These are phyloP conservation scores for Lerema accius DNA, from an alignment of 1,140 invertebrate genomes.

Conservation along the genomic window DNA sequence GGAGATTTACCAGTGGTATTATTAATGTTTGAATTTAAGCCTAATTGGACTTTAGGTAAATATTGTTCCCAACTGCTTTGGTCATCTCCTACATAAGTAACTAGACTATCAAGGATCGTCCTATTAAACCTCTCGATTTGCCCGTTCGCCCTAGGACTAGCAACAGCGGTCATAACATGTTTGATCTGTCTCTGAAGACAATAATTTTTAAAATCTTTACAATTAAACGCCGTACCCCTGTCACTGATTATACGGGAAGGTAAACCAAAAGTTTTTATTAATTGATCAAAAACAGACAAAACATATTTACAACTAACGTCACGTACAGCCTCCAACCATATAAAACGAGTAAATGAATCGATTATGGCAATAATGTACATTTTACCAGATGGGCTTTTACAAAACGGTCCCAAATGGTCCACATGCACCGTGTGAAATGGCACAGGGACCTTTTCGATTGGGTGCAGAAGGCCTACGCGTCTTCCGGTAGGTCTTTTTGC, in stretches of 20 bases:
- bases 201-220: constrained; percentile 3
- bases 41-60: not conserved
- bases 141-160: constrained; percentile 3
- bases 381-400: constrained; percentile 6
- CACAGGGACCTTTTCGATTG: constrained; percentile 1
- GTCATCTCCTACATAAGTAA: not conserved
- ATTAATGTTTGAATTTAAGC: constrained; percentile 1
- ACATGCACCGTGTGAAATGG: constrained; percentile 16
- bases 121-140: constrained; percentile 1
- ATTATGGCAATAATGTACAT: constrained; percentile 4
- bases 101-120: not conserved
- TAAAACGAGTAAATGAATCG: constrained; percentile 11
- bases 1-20: not conserved
- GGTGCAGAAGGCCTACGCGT: not conserved
- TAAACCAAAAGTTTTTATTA: constrained; percentile 8
- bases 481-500: not conserved
- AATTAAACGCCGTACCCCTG: constrained; percentile 15
- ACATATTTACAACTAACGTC: constrained; percentile 8
- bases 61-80: constrained; percentile 1
- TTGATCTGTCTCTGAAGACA: not conserved
- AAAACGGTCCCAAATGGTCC: constrained; percentile 18
- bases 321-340: constrained; percentile 7
- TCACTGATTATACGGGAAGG: constrained; percentile 15
- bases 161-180: not conserved
- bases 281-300: not conserved